phyloP scores from a whole-genome alignment of 2,113 vertebrate genomes.

The Sinocyclocheilus grahami region DNA sequence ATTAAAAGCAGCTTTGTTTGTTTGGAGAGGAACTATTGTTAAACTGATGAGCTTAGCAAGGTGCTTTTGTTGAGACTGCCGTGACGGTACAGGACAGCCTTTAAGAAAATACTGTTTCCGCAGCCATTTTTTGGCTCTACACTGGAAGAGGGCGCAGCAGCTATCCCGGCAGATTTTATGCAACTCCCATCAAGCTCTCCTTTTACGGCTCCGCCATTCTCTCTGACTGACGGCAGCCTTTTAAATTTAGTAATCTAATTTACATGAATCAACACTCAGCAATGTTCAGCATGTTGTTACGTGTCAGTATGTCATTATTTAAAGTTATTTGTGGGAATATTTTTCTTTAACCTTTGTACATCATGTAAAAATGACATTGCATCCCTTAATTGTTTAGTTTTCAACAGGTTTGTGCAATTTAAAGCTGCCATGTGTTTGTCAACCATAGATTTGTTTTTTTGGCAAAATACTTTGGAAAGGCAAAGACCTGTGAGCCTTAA shows the following conservation, averaged over 20 bases:
- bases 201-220: background rate
- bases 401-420: conserved; percentile 27
- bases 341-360: conserved; percentile 27
- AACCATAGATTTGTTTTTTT: background rate
- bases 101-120: conserved; percentile 16
- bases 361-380: conserved; percentile 41
- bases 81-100: background rate
- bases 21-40: conserved; percentile 16
- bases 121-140: background rate
- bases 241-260: conserved; percentile 19
- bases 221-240: conserved; percentile 13
- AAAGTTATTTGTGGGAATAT: conserved; percentile 16
- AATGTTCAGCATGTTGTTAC: conserved; percentile 6
- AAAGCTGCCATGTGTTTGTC: conserved; percentile 1
- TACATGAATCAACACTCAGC: conserved; percentile 16
- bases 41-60: conserved; percentile 19
- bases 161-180: conserved; percentile 32
- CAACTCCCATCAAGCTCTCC: conserved; percentile 18
- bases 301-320: conserved; percentile 39
- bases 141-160: background rate
- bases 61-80: conserved; percentile 1
- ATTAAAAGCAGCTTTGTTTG: conserved; percentile 32
- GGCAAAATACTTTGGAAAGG: conserved; percentile 18
- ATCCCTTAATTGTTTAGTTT: conserved; percentile 20
- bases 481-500: conserved; percentile 33